phyloP scores from a whole-genome alignment of 2,888 invertebrate species.

The Spicauda simplicius region DNA sequence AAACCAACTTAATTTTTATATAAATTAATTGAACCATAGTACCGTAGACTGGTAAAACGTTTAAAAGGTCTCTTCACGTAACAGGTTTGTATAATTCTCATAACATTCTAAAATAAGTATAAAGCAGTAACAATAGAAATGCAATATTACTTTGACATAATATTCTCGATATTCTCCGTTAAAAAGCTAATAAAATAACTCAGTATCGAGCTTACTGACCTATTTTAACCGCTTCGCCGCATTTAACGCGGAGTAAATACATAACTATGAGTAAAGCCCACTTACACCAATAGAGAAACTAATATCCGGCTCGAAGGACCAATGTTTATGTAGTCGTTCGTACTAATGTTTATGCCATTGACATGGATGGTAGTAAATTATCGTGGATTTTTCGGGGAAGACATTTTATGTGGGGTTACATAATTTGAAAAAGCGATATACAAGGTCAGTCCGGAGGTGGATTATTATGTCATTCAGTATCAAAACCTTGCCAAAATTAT shows the following conservation, averaged over 20 bases:
- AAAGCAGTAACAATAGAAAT: constrained; percentile 10
- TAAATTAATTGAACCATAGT: no score
- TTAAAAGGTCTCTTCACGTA: no score
- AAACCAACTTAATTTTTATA: no score
- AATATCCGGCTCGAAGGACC: constrained; percentile 35
- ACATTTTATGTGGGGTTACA: no score
- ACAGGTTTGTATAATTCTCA: neutral
- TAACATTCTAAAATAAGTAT: neutral
- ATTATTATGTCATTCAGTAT: no score
- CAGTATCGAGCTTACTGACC: constrained; percentile 28
- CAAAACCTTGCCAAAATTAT: no score
- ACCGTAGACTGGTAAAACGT: no score
- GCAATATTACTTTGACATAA: constrained; percentile 18
- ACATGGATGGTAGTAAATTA: neutral
- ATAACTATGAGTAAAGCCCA: constrained; percentile 17
- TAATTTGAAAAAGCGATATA: no score
- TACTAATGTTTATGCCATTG: constrained; percentile 11
- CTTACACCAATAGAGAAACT: constrained; percentile 29
- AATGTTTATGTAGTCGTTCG: constrained; percentile 11
- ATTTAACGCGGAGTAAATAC: constrained; percentile 18
- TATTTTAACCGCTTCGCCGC: constrained; percentile 17
- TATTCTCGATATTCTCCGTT: constrained; percentile 17
- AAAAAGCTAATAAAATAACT: constrained; percentile 35
- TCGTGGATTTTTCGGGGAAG: no score
- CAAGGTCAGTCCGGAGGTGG: no score